phyloP scores from a whole-genome alignment of 2,888 invertebrate species.

The Rhyacophila evoluta region DNA sequence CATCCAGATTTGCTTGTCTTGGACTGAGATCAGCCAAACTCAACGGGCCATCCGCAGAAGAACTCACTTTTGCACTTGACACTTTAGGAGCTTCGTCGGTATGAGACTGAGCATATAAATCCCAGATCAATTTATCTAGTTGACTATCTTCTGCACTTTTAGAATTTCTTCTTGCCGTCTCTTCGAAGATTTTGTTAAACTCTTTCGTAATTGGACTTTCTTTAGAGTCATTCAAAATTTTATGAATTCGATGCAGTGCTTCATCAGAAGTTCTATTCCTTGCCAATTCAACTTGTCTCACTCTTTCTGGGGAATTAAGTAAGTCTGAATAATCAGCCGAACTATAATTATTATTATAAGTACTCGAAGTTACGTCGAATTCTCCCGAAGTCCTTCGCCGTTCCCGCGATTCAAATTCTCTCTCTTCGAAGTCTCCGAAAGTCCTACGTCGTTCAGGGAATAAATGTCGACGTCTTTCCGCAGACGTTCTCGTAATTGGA shows the following conservation, averaged over 20 bases:
- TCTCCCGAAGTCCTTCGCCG: not conserved
- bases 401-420: not conserved
- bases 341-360: not conserved
- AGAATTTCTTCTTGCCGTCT: slow-evolving; percentile 29
- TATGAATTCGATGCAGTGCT: not conserved
- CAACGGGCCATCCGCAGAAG: slow-evolving; percentile 26
- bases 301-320: not conserved
- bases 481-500: not conserved
- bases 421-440: not conserved
- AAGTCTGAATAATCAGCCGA: not conserved
- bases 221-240: slow-evolving; percentile 34
- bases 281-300: not conserved
- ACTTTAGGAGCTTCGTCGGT: not conserved
- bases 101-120: not conserved
- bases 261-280: not conserved
- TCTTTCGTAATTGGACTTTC: slow-evolving; percentile 47
- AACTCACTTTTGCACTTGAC: not conserved
- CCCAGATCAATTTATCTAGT: slow-evolving; percentile 11
- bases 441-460: slow-evolving; percentile 8
- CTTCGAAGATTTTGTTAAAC: slow-evolving; percentile 47
- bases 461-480: not conserved
- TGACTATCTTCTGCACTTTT: not conserved
- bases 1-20: not conserved
- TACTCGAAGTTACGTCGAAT: not conserved
- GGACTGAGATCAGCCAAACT: slow-evolving; percentile 28